phyloP scores from a whole-genome alignment of 2,113 vertebrate genomes.

The Dissostichus mawsoni region DNA sequence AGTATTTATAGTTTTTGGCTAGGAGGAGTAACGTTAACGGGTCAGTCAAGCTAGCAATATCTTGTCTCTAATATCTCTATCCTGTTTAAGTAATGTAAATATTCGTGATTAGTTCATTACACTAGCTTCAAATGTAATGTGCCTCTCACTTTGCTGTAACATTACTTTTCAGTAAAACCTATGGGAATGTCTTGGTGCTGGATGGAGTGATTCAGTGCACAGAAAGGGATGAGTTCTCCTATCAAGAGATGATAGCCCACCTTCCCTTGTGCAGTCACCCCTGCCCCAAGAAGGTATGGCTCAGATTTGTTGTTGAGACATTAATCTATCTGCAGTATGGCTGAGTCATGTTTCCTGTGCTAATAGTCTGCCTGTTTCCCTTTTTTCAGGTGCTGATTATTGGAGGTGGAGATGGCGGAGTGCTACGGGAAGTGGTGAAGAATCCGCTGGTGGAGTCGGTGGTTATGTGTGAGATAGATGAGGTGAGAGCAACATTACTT shows the following conservation, averaged over 20 bases:
- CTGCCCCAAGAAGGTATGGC: slow-evolving; percentile 90
- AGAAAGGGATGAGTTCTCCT: slow-evolving; percentile 97
- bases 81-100: too few relatives aligned
- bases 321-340: neutral
- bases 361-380: neutral
- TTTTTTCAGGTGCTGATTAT: slow-evolving; percentile 92
- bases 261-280: slow-evolving; percentile 95
- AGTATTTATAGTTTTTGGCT: too few relatives aligned
- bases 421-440: slow-evolving; percentile 95
- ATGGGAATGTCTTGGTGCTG: slow-evolving; percentile 95
- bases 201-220: slow-evolving; percentile 98
- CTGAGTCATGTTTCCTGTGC: neutral
- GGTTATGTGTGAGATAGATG: slow-evolving; percentile 97
- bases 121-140: neutral
- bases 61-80: neutral
- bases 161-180: slow-evolving; percentile 89
- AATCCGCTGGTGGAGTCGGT: slow-evolving; percentile 92
- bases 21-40: neutral
- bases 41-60: too few relatives aligned
- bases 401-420: slow-evolving; percentile 95
- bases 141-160: neutral
- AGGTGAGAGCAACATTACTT: slow-evolving; percentile 82
- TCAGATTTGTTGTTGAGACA: neutral
- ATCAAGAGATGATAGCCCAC: slow-evolving; percentile 99
- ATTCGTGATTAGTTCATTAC: too few relatives aligned